These are phyloP conservation scores for Sylvia atricapilla DNA, from an alignment of 2,113 vertebrate genomes.

Conservation along the genomic window DNA sequence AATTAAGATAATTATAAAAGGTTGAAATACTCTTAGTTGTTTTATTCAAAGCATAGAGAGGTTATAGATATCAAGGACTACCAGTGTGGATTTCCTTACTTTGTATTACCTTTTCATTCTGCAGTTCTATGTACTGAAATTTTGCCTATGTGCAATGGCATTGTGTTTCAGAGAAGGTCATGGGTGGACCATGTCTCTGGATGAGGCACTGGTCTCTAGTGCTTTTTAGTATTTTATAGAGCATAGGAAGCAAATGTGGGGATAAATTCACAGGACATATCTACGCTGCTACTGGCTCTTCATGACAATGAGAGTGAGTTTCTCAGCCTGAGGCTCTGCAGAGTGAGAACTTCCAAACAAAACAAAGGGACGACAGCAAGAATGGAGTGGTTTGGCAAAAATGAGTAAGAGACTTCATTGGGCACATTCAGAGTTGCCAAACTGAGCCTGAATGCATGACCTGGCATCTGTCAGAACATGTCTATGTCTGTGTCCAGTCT, in stretches of 20 bases:
- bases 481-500: neutral
- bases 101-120: neutral
- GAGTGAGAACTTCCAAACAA: neutral
- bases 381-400: neutral
- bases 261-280: neutral
- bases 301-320: neutral
- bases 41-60: neutral
- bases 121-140: neutral
- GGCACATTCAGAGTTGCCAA: neutral
- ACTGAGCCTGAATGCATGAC: neutral
- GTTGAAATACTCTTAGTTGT: neutral
- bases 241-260: neutral
- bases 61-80: neutral
- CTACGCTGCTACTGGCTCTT: neutral
- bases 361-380: neutral
- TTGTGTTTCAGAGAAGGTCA: neutral
- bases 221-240: neutral
- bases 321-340: neutral
- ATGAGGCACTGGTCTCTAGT: neutral
- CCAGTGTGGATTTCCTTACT: neutral
- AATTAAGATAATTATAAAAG: neutral
- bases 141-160: neutral
- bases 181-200: neutral
- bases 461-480: neutral
- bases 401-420: neutral